These are phyloP conservation scores for Falco cherrug DNA, from an alignment of 2,797 vertebrate genomes.

Conservation along the genomic window DNA sequence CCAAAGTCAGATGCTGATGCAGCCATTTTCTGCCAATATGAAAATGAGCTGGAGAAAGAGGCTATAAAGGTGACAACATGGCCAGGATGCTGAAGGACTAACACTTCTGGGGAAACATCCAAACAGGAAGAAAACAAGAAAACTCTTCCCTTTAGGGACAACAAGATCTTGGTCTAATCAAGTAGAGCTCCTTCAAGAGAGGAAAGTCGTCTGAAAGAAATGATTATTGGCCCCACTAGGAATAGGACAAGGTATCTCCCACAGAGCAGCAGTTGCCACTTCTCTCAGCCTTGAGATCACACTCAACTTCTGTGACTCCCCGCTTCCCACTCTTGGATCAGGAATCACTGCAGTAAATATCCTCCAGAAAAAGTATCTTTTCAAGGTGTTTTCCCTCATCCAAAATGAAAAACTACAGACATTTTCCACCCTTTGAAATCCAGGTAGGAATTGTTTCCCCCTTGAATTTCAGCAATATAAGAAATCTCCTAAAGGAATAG, in stretches of 20 bases:
- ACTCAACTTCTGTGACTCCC: not conserved
- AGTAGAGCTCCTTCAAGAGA: not conserved
- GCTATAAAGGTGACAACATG: not conserved
- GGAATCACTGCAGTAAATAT: not conserved
- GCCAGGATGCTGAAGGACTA: not conserved
- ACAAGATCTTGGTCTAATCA: not conserved
- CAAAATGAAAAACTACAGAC: not conserved
- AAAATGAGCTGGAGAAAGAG: not conserved
- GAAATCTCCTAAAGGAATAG: not conserved
- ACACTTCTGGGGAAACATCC: not conserved
- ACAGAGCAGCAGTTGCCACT: not conserved
- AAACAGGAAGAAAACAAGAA: not conserved
- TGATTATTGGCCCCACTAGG: not conserved
- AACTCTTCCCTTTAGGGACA: not conserved
- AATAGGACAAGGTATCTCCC: not conserved
- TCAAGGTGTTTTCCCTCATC: not conserved
- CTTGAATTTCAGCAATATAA: not conserved
- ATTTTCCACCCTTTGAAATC: not conserved
- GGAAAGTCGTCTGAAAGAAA: not conserved
- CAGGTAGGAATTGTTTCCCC: not conserved
- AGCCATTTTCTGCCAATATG: not conserved
- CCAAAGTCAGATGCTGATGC: not conserved
- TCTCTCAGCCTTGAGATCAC: not conserved
- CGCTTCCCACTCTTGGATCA: not conserved
- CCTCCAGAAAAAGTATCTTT: not conserved